Evolutionary conservation across 2,888 invertebrate species (phyloP), one percentile per base, ranked within the genome.

Genomic region (Papilio protenor): DNA sequence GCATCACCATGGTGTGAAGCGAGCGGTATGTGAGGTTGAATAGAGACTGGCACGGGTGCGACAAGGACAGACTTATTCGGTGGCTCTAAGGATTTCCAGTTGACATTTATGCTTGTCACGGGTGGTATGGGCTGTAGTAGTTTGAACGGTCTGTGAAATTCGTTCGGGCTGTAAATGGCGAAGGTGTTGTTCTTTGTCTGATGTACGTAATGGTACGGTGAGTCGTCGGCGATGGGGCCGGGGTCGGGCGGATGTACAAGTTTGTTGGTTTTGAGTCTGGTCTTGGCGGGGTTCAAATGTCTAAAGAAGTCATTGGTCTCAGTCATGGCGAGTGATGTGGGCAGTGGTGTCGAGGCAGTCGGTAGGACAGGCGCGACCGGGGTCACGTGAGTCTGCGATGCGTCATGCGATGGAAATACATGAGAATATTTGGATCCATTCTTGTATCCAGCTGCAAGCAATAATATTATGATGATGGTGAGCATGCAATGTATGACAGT

Each of bases 361-460:
- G 88, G 81, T 79, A 82, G 27, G 57, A 84, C 81, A 40, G 89
- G 87, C 79, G 87, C 81, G 70, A 89, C 81, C 77, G 91, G 90
- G 79, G 92, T 93, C 83, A 91, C 90, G 86, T 88, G 91, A 83
- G 88, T 90, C 80, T 82, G 79, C 69, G 81, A 70, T 82, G 86
- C 85, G 81, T 83, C 85, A 75, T 85, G 79, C 81, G 81, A 85
- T 81, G 88, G 85, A 83, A 88, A 86, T 81, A 80, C 84, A 86
- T 87, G 85, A 83, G 85, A 83, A 81, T 87, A 85, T 82, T 83
- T 84, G 77, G 87, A 84, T 85, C 86, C 88, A 81, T 88, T 86
- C 79, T 79, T 81, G 82, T 85, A 87, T 87, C 86, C 90, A 86
- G 90, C 93, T 94, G 94, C 82, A 94, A 93, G 90, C 87, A 92